Conservation (phyloP, 2,888 invertebrate species). For the Phyllotreta striolata region DNA sequence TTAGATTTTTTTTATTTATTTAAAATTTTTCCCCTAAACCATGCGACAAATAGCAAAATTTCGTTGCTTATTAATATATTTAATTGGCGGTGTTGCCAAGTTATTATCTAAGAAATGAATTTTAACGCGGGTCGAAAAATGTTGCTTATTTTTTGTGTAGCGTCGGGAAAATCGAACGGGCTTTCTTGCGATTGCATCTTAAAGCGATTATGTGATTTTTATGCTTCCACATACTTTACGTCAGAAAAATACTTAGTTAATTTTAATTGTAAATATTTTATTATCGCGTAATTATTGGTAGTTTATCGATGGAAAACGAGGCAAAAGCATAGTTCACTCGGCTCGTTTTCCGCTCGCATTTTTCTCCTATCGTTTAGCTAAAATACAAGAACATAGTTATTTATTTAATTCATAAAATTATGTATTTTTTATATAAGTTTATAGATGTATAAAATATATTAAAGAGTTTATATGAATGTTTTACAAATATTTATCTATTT, state of each 20-base stretch:
- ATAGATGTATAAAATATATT: constrained; percentile 13
- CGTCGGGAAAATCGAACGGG: constrained; percentile 9
- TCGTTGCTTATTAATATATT: too few species aligned
- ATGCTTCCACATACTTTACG: constrained; percentile 54
- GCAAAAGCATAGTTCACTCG: too few species aligned
- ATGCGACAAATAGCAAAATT: not conserved
- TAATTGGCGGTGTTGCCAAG: too few species aligned
- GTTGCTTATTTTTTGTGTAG: constrained; percentile 3
- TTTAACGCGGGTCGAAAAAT: not conserved
- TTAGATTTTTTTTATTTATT: not conserved
- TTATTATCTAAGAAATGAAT: not conserved
- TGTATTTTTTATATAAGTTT: constrained; percentile 30
- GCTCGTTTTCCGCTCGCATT: too few species aligned
- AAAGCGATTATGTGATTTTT: constrained; percentile 55
- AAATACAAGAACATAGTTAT: not conserved
- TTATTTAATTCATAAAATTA: constrained; percentile 21
- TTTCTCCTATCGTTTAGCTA: too few species aligned
- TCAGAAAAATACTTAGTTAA: constrained; percentile 24
- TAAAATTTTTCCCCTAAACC: not conserved
- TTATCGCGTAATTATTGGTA: too few species aligned
- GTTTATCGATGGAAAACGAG: not conserved
- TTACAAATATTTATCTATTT: constrained; percentile 21
- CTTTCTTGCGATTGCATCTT: constrained; percentile 38
- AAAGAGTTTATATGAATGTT: constrained; percentile 34
- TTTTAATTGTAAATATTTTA: constrained; percentile 24